These are phyloP conservation scores for Eulemur rubriventer DNA, from an alignment of 2,797 vertebrate genomes.

Conservation along the genomic window DNA sequence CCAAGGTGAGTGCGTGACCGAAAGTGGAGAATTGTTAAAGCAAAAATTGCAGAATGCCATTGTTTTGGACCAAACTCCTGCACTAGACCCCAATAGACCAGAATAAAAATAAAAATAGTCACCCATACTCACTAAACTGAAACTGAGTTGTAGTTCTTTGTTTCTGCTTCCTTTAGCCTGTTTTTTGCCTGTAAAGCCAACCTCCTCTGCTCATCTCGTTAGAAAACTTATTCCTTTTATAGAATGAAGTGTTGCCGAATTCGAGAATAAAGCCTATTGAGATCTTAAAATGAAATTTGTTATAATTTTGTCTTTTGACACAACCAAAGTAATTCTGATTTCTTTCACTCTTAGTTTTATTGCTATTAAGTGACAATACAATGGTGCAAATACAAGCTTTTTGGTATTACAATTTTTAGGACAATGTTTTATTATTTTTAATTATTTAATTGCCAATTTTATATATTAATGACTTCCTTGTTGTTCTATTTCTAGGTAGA, in stretches of 20 bases:
- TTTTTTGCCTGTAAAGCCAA: background rate
- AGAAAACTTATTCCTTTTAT: background rate
- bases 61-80: no score
- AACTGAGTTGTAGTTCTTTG: background rate
- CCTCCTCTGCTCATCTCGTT: background rate
- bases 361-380: background rate
- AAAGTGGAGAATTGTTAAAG: no score
- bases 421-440: background rate
- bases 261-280: background rate
- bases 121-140: no score
- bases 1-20: no score
- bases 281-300: background rate
- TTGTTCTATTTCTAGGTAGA: background rate
- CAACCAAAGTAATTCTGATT: background rate
- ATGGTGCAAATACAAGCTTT: background rate
- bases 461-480: background rate
- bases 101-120: no score
- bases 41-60: no score
- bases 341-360: constrained; percentile 27
- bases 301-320: background rate
- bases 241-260: background rate
- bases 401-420: background rate
- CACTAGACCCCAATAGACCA: no score
- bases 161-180: background rate
- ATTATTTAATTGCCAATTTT: background rate